These are phyloP conservation scores for Eriosoma lanigerum DNA, from an alignment of 1,140 invertebrate species.

Conservation along the genomic window DNA sequence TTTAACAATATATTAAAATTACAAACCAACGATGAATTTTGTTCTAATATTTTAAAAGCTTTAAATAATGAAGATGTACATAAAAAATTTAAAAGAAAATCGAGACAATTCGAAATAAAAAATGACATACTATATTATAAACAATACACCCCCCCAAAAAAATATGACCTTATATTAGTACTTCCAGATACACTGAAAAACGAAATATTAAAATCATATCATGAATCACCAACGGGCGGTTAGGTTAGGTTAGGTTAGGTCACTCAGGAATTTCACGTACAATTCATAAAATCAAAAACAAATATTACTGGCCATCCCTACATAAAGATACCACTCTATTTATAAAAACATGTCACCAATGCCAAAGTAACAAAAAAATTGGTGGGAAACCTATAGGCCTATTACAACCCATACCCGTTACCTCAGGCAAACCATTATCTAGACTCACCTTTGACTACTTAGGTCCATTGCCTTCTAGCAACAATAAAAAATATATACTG, in stretches of 20 bases:
- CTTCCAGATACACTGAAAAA: neutral
- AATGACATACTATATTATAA: neutral
- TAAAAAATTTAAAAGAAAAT: neutral
- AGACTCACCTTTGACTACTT: neutral
- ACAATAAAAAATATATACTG: neutral
- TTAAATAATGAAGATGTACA: neutral
- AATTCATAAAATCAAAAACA: neutral
- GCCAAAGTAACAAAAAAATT: conserved; percentile 10
- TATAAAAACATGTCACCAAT: conserved; percentile 11
- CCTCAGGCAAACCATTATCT: neutral
- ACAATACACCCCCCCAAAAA: neutral
- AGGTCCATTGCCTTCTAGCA: neutral
- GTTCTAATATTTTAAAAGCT: neutral
- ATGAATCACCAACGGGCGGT: neutral
- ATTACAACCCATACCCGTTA: neutral
- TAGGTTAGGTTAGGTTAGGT: too few relatives aligned
- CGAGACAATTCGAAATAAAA: neutral
- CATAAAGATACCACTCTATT: neutral
- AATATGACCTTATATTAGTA: neutral
- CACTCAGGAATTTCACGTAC: conserved; percentile 17
- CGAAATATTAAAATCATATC: conserved; percentile 9
- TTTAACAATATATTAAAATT: neutral
- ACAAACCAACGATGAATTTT: neutral
- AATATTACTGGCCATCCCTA: conserved; percentile 26
- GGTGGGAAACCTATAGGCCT: neutral